phyloP scores from a whole-genome alignment of 2,888 invertebrate species.

The Scaptomyza caliginosa region DNA sequence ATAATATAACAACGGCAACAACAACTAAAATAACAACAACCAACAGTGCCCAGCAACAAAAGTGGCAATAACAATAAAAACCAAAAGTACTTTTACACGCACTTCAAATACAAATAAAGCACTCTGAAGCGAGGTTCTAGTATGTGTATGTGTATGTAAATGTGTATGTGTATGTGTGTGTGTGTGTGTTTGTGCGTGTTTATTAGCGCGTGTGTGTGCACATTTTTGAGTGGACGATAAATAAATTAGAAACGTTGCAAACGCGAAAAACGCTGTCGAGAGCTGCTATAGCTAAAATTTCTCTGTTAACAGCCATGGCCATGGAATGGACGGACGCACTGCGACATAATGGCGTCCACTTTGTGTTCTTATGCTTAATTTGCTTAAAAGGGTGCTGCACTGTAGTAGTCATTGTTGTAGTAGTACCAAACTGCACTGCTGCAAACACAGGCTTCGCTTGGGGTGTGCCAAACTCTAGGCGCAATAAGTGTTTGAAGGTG shows the following conservation, averaged over 20 bases:
- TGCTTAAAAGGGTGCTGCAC: conserved; percentile 78
- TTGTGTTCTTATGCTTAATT: conserved; percentile 82
- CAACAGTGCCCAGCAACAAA: conserved; percentile 32
- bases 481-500: conserved; percentile 1
- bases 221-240: conserved; percentile 68
- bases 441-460: conserved; percentile 9
- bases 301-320: conserved; percentile 21
- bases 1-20: conserved; percentile 4
- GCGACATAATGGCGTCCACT: conserved; percentile 82
- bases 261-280: conserved; percentile 59
- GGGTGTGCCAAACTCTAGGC: conserved; percentile 56
- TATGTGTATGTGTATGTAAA: conserved; percentile 14
- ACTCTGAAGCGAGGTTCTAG: conserved; percentile 13
- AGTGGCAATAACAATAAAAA: conserved; percentile 60
- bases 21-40: conserved; percentile 19
- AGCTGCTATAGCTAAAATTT: conserved; percentile 28
- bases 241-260: conserved; percentile 75
- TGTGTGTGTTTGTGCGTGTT: conserved; percentile 39
- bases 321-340: conserved; percentile 43
- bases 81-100: conserved; percentile 68
- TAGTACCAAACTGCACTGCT: conserved; percentile 32
- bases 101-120: conserved; percentile 68
- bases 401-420: not conserved
- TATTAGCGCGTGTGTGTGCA: conserved; percentile 51
- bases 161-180: conserved; percentile 7